Percentiles rank a stretch among this genome's conserved stretches.
Conservation (phyloP, 2,797 vertebrate species). For the Gastrophryne carolinensis region DNA sequence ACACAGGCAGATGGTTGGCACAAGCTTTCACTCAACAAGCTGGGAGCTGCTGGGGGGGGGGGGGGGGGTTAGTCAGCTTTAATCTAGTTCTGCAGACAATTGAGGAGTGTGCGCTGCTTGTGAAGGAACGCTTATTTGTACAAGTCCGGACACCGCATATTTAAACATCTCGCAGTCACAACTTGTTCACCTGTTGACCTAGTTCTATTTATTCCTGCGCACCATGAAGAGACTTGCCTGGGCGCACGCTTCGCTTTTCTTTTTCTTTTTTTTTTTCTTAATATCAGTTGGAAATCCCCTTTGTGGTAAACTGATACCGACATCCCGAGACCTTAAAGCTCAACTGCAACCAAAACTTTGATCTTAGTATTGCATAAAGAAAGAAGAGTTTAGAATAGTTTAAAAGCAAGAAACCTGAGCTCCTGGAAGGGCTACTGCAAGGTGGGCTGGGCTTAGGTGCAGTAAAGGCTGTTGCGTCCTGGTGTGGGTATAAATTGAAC, state of each 20-base stretch:
- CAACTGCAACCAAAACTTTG: too few species aligned
- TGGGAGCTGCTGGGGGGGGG: background rate
- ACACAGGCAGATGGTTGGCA: constrained; percentile 46
- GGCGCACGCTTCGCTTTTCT: background rate
- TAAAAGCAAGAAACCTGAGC: too few species aligned
- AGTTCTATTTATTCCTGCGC: background rate
- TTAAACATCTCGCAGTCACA: background rate
- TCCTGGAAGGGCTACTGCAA: too few species aligned
- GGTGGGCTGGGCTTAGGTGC: too few species aligned
- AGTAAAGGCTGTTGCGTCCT: too few species aligned
- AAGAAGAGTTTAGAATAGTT: too few species aligned
- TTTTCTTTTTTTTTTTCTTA: background rate
- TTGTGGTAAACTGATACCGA: too few species aligned
- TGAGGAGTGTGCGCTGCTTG: constrained; percentile 22
- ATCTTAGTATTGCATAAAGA: too few species aligned
- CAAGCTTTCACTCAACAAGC: constrained; percentile 40
- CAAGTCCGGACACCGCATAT: constrained; percentile 10
- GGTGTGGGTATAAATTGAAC: too few species aligned
- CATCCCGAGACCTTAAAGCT: too few species aligned
- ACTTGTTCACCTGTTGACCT: constrained; percentile 34
- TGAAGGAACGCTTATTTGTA: constrained; percentile 14
- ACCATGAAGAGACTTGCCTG: background rate
- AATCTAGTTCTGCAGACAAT: constrained; percentile 17
- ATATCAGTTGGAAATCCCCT: constrained; percentile 18
- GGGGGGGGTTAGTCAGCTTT: constrained; percentile 1